These are phyloP conservation scores for Trissoscelio sp. DNA, from an alignment of 2,888 invertebrate genomes.

Conservation along the genomic window DNA sequence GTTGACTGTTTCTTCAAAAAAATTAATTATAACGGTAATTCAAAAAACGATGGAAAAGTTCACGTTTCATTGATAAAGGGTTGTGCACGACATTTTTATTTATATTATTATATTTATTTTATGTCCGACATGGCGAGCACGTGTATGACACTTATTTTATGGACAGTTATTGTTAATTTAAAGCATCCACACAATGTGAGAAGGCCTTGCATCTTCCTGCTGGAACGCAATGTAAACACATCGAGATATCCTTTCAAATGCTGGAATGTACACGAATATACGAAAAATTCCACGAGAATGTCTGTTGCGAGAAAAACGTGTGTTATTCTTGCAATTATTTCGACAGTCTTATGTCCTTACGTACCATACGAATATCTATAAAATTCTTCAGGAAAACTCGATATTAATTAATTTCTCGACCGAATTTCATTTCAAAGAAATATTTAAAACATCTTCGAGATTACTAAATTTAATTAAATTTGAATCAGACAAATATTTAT, in stretches of 20 bases:
- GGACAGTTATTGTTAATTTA: constrained; percentile 50
- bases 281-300: constrained; percentile 49
- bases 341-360: constrained; percentile 27
- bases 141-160: constrained; percentile 12
- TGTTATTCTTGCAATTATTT: constrained; percentile 63
- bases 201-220: constrained; percentile 28
- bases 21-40: constrained; percentile 1
- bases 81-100: not conserved
- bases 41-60: constrained; percentile 10
- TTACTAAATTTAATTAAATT: too few species aligned
- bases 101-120: not conserved
- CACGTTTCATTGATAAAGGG: not conserved
- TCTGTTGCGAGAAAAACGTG: constrained; percentile 50
- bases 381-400: constrained; percentile 36
- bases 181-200: constrained; percentile 39
- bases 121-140: not conserved
- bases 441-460: constrained; percentile 18
- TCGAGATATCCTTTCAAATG: constrained; percentile 50
- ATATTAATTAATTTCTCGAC: constrained; percentile 36
- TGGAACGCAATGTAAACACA: constrained; percentile 59
- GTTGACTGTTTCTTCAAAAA: not conserved
- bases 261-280: constrained; percentile 51
- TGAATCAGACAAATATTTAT: too few species aligned
- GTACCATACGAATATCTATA: constrained; percentile 27
- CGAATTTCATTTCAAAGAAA: not conserved